Evolutionary conservation across 2,888 invertebrate genomes (phyloP).

Genomic region (Herminia tarsipennalis): DNA sequence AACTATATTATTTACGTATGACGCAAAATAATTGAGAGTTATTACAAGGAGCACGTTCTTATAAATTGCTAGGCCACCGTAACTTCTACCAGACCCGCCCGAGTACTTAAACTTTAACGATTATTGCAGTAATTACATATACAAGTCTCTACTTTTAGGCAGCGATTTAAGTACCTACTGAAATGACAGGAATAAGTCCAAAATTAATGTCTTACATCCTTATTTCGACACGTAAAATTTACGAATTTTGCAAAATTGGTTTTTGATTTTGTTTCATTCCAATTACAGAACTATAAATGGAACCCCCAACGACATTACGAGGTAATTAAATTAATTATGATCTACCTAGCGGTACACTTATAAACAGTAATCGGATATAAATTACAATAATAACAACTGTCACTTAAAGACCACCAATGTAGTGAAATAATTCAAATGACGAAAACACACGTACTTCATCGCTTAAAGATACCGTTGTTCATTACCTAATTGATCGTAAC

Average conservation of each 20-base stretch:
- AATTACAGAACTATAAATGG: conserved; percentile 1
- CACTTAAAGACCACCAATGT: conserved; percentile 55
- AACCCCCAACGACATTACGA: conserved; percentile 5
- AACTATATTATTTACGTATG: conserved; percentile 23
- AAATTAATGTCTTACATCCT: too few species aligned
- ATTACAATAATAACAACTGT: conserved; percentile 35
- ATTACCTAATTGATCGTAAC: conserved; percentile 67
- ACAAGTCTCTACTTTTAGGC: conserved; percentile 3
- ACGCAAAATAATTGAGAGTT: conserved; percentile 21
- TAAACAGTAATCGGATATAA: conserved; percentile 41
- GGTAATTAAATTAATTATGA: conserved; percentile 34
- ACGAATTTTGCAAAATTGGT: too few species aligned
- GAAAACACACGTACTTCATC: conserved; percentile 48
- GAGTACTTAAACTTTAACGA: conserved; percentile 47
- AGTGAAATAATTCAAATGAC: conserved; percentile 43
- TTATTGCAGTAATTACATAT: conserved; percentile 49
- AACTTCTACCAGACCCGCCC: conserved; percentile 28
- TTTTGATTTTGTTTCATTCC: too few species aligned
- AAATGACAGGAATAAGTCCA: background rate
- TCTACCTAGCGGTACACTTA: conserved; percentile 30
- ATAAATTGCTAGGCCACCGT: conserved; percentile 42
- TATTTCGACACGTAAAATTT: too few species aligned
- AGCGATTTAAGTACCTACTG: conserved; percentile 17
- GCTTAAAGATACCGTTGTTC: conserved; percentile 52
- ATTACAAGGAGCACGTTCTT: conserved; percentile 23